Evolutionary conservation across 2,888 invertebrate genomes (phyloP).

Genomic region (Callyntrura guangdongensis): DNA sequence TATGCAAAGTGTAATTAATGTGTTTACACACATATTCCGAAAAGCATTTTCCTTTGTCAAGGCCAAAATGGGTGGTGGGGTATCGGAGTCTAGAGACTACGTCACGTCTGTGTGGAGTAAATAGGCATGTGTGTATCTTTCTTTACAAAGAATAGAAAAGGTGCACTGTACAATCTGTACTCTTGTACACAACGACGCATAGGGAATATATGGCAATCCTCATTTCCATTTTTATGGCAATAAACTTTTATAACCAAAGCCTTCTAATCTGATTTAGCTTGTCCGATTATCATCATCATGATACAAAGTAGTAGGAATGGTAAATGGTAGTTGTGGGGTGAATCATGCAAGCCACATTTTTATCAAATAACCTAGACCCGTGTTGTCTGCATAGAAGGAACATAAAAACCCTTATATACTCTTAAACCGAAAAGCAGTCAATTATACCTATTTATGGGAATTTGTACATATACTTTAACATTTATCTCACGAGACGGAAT

Average conservation of each 20-base stretch:
- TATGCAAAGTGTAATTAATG: conserved; percentile 25
- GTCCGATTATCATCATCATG: conserved; percentile 20
- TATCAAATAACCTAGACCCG: conserved; percentile 29
- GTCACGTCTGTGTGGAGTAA: too few species aligned
- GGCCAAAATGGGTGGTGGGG: conserved; percentile 31
- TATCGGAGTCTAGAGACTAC: too few species aligned
- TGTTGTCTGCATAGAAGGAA: background rate
- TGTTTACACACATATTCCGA: background rate
- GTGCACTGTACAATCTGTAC: too few species aligned
- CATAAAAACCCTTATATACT: background rate
- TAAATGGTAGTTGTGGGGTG: conserved; percentile 27
- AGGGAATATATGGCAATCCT: conserved; percentile 26
- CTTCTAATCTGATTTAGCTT: conserved; percentile 59
- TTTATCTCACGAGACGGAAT: background rate
- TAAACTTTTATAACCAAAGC: conserved; percentile 29
- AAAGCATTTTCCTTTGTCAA: conserved; percentile 66
- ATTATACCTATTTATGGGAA: background rate
- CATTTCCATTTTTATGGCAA: conserved; percentile 56
- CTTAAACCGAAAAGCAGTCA: background rate
- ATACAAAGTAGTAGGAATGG: conserved; percentile 29
- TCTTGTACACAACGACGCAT: background rate
- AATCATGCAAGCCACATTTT: conserved; percentile 66
- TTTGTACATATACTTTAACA: conserved; percentile 19
- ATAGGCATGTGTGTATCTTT: too few species aligned
- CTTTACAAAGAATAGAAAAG: too few species aligned